These are phyloP conservation scores for Acrossocheilus fasciatus DNA, from an alignment of 2,797 vertebrate genomes.

Conservation along the genomic window DNA sequence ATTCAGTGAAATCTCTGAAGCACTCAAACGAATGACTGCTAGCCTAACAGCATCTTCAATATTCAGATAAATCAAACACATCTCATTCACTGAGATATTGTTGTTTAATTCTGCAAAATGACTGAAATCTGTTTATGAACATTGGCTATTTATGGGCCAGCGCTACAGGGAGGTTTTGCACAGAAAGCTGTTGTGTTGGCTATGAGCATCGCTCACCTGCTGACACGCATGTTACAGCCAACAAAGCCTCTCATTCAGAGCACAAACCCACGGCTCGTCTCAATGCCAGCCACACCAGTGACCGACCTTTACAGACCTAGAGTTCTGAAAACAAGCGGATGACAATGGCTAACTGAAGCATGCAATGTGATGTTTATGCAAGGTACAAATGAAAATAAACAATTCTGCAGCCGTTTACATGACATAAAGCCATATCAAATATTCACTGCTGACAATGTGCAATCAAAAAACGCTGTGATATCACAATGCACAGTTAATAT, in stretches of 20 bases:
- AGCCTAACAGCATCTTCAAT: not conserved
- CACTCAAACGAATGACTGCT: not conserved
- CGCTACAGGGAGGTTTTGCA: too few relatives aligned
- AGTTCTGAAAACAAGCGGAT: constrained; percentile 31
- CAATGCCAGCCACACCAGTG: constrained; percentile 67
- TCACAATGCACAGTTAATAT: not conserved
- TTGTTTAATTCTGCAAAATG: not conserved
- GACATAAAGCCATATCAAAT: not conserved
- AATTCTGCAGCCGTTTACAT: not conserved
- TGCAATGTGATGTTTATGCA: not conserved
- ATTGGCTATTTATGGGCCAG: too few relatives aligned
- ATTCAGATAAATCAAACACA: not conserved
- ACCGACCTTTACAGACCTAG: constrained; percentile 18
- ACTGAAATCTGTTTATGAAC: not conserved
- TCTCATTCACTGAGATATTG: not conserved
- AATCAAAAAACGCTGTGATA: too few relatives aligned
- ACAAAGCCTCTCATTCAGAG: constrained; percentile 72
- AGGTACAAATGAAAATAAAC: not conserved
- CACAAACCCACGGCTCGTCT: constrained; percentile 37
- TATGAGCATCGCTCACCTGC: constrained; percentile 56
- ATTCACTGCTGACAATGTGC: too few relatives aligned
- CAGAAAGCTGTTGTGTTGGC: constrained; percentile 31
- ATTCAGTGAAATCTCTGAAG: not conserved
- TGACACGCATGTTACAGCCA: constrained; percentile 52
- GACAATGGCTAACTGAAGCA: constrained; percentile 37